Evolutionary conservation across 2,888 invertebrate genomes (phyloP), one percentile per base, ranked within the genome.

Genomic region (Xestia xanthographa): DNA sequence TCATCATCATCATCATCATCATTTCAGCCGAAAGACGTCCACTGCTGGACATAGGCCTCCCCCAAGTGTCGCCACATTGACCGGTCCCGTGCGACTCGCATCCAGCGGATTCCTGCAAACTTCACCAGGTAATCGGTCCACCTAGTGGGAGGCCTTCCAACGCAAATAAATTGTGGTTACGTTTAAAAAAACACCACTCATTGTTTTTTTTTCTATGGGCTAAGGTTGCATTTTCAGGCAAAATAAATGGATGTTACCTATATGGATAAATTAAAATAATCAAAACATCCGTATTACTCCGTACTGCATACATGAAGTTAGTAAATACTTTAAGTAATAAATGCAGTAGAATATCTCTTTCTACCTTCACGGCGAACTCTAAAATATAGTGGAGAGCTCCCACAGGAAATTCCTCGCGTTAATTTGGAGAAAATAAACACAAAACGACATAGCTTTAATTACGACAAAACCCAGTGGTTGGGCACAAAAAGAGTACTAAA

Each of bases 351-450:
- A 53, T 60, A 66, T 70, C 72, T 83, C 45, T 87, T 77, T 80
- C 62, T 79, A 74, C 69, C 48, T 63, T 17, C n/a, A 43, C 65
- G 34, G 12, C 12, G 8, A 79, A 73, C 66, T 75, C 58, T 79
- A 77, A 77, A 76, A 72, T 79, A 78, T 72, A 79, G 70, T 79
- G 62, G 48, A 12, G 48, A 58, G 75, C 50, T 65, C 75, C 79
- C 83, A 29, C 75, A 75, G 75, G 72, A 76, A 78, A 74, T 83
- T 69, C 63, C 70, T 76, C 60, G 80, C 74, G 80, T 79, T 87
- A 86, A 86, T 86, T 86, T 87, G 43, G 74, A 58, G 79, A 79
- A 86, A 86, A 87, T 79, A 86, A 79, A 86, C 63, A 71, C 78
- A 79, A 85, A 76, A 85, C 78, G 45, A 83, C 72, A 75, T 80